phyloP scores from a whole-genome alignment of 2,113 vertebrate species.

The Artemisiospiza belli region DNA sequence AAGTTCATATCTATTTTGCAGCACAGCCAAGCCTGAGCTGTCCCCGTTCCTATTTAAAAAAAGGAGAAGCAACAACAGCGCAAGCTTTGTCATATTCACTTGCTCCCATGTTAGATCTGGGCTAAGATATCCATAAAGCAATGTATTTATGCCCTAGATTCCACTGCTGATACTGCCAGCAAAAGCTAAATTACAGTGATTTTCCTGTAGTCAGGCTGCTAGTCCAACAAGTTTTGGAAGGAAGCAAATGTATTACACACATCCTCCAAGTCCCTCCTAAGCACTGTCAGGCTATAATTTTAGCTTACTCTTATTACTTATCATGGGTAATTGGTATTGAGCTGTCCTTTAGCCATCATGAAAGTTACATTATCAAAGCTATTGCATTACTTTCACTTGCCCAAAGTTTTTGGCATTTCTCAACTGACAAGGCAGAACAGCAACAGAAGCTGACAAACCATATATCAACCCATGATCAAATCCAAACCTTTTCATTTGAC shows the following conservation, averaged over 20 bases:
- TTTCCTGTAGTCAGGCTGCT: constrained; percentile 35
- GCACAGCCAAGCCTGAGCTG: neutral
- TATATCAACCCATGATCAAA: neutral
- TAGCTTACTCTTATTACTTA: constrained; percentile 31
- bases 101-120: neutral
- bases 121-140: neutral
- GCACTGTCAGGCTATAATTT: constrained; percentile 57
- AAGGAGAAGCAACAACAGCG: neutral
- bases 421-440: neutral
- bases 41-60: neutral
- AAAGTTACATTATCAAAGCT: constrained; percentile 42
- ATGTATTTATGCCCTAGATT: constrained; percentile 47
- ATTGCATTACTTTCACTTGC: constrained; percentile 45
- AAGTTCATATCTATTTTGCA: neutral
- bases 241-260: constrained; percentile 29
- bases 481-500: neutral
- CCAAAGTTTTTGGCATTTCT: neutral
- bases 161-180: constrained; percentile 27
- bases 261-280: constrained; percentile 43
- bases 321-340: constrained; percentile 20
- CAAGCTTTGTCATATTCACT: neutral
- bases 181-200: constrained; percentile 47
- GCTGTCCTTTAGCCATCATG: constrained; percentile 1
- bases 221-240: constrained; percentile 48
- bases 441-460: neutral